Conservation (phyloP, 2,113 vertebrate species). For the Chamaea fasciata region DNA sequence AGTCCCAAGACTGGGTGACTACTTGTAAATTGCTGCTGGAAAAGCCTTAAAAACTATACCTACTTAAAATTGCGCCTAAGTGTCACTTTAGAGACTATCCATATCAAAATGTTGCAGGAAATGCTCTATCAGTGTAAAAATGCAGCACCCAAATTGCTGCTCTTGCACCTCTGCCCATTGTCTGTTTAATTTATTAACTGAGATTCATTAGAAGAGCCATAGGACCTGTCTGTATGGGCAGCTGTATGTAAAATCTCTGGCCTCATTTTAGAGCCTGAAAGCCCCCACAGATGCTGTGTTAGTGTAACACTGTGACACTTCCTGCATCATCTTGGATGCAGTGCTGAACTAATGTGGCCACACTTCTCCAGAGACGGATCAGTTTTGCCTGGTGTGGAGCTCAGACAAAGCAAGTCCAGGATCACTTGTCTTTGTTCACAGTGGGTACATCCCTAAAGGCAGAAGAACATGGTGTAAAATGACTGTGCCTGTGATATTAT, state of each 20-base stretch:
- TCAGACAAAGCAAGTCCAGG: background rate
- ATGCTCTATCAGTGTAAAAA: background rate
- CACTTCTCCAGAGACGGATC: accelerated
- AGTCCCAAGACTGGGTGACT: background rate
- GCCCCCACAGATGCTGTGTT: accelerated
- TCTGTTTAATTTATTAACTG: background rate
- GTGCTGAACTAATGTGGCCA: accelerated
- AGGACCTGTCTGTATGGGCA: background rate
- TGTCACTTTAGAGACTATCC: background rate
- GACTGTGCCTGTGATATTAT: background rate
- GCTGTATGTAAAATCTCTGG: background rate
- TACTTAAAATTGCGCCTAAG: background rate
- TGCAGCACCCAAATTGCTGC: background rate
- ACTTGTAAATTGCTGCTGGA: background rate
- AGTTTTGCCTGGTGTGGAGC: background rate
- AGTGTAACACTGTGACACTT: background rate
- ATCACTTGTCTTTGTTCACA: background rate
- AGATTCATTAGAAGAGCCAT: background rate
- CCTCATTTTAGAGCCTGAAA: background rate
- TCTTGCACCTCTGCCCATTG: background rate
- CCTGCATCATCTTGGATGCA: background rate
- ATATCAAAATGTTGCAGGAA: background rate
- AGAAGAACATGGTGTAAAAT: background rate
- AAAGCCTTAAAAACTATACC: background rate
- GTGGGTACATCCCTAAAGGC: background rate